Percentiles rank a stretch among this genome's conserved stretches.
Evolutionary conservation across 2,888 invertebrate genomes (phyloP).

Genomic region (Ceriagrion tenellum): DNA sequence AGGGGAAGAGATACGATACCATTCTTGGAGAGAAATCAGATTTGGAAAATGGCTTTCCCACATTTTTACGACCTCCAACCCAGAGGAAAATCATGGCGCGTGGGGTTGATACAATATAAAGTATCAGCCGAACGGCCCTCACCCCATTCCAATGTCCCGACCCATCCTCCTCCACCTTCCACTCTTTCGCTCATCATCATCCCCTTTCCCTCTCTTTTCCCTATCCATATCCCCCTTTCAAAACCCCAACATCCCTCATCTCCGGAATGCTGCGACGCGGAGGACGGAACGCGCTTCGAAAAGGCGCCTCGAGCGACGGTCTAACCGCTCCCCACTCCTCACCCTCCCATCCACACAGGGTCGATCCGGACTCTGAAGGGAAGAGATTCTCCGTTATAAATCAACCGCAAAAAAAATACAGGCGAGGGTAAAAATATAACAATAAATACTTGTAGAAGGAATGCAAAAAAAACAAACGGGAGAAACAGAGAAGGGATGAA

Average conservation of each 20-base stretch:
- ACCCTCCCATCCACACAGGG: background rate
- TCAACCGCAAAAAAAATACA: too few species aligned
- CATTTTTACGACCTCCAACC: conserved; percentile 57
- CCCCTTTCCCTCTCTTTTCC: background rate
- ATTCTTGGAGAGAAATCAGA: conserved; percentile 47
- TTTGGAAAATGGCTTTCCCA: conserved; percentile 67
- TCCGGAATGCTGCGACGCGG: background rate
- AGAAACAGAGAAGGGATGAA: too few species aligned
- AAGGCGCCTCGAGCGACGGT: background rate
- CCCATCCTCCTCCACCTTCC: background rate
- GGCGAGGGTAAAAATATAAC: too few species aligned
- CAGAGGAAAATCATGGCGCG: conserved; percentile 62
- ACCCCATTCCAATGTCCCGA: background rate
- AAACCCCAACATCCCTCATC: background rate
- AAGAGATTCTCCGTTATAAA: background rate
- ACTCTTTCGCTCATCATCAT: background rate
- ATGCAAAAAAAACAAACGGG: too few species aligned
- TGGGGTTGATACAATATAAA: conserved; percentile 65
- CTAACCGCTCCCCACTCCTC: background rate
- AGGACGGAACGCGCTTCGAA: background rate
- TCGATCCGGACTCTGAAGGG: background rate
- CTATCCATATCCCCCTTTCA: background rate
- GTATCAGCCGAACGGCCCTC: conserved; percentile 25
- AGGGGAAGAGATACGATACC: background rate
- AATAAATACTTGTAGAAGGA: too few species aligned